Evolutionary conservation across 2,888 invertebrate genomes (phyloP).

Genomic region (Calliphora vomitoria): DNA sequence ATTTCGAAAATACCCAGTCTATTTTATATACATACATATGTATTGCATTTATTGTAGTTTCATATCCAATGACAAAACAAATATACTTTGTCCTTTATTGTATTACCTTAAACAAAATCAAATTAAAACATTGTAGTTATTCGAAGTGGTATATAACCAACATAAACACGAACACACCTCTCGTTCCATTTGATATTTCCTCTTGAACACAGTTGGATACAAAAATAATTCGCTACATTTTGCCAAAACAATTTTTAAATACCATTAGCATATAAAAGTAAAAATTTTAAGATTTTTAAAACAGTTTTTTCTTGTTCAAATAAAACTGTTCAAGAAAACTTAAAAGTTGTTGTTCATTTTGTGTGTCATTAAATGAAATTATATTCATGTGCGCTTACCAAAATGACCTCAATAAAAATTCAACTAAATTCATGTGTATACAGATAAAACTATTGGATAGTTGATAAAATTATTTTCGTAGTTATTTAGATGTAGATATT

Average conservation of each 20-base stretch:
- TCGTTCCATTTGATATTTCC: not conserved
- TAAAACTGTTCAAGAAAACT: not conserved
- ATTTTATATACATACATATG: too few species aligned
- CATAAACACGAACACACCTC: constrained; percentile 10
- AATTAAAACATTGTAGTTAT: too few species aligned
- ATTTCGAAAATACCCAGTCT: too few species aligned
- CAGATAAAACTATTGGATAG: too few species aligned
- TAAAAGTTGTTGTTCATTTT: constrained; percentile 5
- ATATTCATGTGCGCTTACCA: constrained; percentile 33
- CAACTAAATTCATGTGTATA: not conserved
- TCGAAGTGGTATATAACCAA: not conserved
- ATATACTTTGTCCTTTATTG: too few species aligned
- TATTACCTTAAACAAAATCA: too few species aligned
- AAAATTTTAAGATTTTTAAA: not conserved
- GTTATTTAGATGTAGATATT: too few species aligned
- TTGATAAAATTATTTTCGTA: too few species aligned
- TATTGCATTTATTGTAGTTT: too few species aligned
- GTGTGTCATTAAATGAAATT: constrained; percentile 34
- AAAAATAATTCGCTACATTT: constrained; percentile 3
- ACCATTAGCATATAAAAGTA: constrained; percentile 6
- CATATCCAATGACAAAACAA: too few species aligned
- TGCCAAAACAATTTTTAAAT: constrained; percentile 1
- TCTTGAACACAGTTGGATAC: constrained; percentile 1
- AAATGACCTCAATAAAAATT: constrained; percentile 49
- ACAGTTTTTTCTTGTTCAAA: not conserved